These are phyloP conservation scores for Globodera ellingtonae DNA, from an alignment of 1,140 invertebrate species.

Conservation along the genomic window DNA sequence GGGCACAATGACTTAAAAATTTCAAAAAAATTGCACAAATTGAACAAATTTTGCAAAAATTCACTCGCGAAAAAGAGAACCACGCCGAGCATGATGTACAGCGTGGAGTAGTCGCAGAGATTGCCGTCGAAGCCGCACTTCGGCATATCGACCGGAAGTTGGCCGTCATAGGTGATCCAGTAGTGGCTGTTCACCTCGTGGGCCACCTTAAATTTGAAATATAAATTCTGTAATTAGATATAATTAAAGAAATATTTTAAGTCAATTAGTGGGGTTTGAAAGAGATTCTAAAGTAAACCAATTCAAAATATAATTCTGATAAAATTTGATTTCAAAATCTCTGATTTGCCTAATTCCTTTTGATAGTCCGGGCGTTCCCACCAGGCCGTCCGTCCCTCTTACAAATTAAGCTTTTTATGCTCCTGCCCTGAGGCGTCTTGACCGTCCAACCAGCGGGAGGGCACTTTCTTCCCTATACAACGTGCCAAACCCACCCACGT, in stretches of 20 bases:
- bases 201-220: constrained; percentile 43
- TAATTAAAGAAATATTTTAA: too few relatives aligned
- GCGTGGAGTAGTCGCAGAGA: constrained; percentile 60
- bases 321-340: too few relatives aligned
- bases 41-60: neutral
- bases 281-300: too few relatives aligned
- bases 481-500: neutral
- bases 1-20: constrained; percentile 43
- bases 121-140: constrained; percentile 63
- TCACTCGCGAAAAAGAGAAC: constrained; percentile 46
- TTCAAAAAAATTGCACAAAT: constrained; percentile 2
- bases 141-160: constrained; percentile 49
- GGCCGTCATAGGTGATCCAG: constrained; percentile 49
- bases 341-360: too few relatives aligned
- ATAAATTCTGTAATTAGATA: neutral
- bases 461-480: too few relatives aligned
- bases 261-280: too few relatives aligned
- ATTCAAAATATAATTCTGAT: too few relatives aligned
- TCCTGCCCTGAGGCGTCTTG: too few relatives aligned
- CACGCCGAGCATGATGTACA: constrained; percentile 56
- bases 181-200: constrained; percentile 58
- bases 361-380: too few relatives aligned
- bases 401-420: too few relatives aligned
- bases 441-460: too few relatives aligned
- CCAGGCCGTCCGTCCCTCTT: too few relatives aligned